Base-by-base conservation (phyloP, 1,140 invertebrate species). In the Drosophila bocki region DNA sequence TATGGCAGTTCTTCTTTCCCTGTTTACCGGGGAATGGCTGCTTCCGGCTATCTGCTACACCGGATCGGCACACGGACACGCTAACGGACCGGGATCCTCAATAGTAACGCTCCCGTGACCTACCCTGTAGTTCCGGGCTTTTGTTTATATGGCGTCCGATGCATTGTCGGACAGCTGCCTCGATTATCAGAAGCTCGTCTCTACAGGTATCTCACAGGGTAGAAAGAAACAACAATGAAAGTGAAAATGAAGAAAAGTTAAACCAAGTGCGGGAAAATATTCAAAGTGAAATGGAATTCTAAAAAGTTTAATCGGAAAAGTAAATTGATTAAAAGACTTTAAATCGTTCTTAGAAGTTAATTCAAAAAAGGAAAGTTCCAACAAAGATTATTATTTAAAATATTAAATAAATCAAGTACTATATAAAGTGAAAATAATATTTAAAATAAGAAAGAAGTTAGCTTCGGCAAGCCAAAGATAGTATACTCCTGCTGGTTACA, bases 101-200 rank as follows among this genome's bases (percentile, higher is more conserved):
- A 63, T 58, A 51, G 74, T 69, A 95, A 95, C 96, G 95, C 96
- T 96, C 96, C 97, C 97, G 97, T 98, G 97, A 98, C 97, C 97
- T 98, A 98, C 97, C 97, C 97, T 98, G 97, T 98, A 98, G 97
- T 98, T 98, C 97, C 97, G 97, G 97, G 97, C 97, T 98, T 98
- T 98, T 98, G 97, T 98, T 97, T 97, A 96, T 96, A 95, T 96
- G 95, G 95, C 95, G 91, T 75, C 41, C 67, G 69, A 42, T 41
- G n/a, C n/a, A n/a, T n/a, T n/a, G 59, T 61, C 45, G 53, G 67
- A 81, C 78, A 79, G 79, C 74, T 65, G 94, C 94, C 94, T 93
- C 94, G 94, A 93, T 95, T 94, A 96, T 98, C 97, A 98, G 97
- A 98, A 98, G 97, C 97, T 98, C 97, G 97, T 98, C 97, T 98